Percentiles rank a stretch among this genome's conserved stretches.
These are phyloP conservation scores for Drosophila melanica DNA, from an alignment of 1,140 invertebrate genomes.

Conservation along the genomic window DNA sequence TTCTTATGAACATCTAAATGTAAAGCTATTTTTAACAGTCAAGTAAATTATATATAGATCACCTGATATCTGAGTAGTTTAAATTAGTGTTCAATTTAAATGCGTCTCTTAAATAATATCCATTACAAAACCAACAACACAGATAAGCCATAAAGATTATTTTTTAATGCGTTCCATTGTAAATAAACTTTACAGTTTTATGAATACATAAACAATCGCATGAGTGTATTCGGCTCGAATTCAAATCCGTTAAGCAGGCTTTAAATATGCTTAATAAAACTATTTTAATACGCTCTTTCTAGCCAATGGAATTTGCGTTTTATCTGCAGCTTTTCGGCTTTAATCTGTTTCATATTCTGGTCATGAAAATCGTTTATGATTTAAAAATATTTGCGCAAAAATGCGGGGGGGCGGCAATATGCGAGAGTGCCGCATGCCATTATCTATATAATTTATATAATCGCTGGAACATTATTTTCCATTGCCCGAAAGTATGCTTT, in stretches of 20 bases:
- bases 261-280: slow-evolving; percentile 39
- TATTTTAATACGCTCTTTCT: slow-evolving; percentile 8
- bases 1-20: slow-evolving; percentile 24
- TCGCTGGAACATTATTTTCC: slow-evolving; percentile 49
- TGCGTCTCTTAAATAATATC: too few relatives aligned
- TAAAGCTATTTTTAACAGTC: background rate
- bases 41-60: too few relatives aligned
- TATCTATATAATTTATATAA: slow-evolving; percentile 67
- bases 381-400: slow-evolving; percentile 32
- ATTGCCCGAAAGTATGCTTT: slow-evolving; percentile 43
- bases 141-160: slow-evolving; percentile 12
- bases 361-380: slow-evolving; percentile 12
- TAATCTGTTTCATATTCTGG: slow-evolving; percentile 15
- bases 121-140: background rate
- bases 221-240: too few relatives aligned
- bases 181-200: too few relatives aligned
- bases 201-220: background rate
- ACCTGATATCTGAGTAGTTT: too few relatives aligned
- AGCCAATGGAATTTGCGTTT: slow-evolving; percentile 34
- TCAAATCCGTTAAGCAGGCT: slow-evolving; percentile 21
- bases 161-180: background rate
- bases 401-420: slow-evolving; percentile 5
- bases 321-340: slow-evolving; percentile 19
- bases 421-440: slow-evolving; percentile 18
- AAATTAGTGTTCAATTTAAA: too few relatives aligned